Evolutionary conservation across 2,888 invertebrate species (phyloP), one percentile per base, ranked within the genome.

Genomic region (Phania funesta): DNA sequence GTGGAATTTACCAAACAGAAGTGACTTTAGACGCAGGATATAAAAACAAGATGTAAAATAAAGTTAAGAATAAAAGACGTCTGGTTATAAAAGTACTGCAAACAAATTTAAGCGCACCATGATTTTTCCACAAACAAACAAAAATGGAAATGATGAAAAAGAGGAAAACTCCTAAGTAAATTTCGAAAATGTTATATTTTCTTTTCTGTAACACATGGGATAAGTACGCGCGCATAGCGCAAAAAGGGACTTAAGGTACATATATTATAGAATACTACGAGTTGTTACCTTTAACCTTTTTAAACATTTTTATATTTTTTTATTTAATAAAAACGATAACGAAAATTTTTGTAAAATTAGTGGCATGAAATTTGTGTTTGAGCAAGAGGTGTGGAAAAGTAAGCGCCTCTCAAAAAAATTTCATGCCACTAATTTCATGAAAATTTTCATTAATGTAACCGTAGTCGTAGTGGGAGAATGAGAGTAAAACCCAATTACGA

Each of bases 1-100:
- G 44, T 18, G 29, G 18, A 68, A 68, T 38, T 68, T 29, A 35
- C 32, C 16, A 56, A 56, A 35, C 46, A 46, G 22, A 70, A 70
- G 32, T 24, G 35, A 16, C 26, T 46, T 46, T 54, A 41, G 18
- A 18, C 18, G 20, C 16, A 29, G 26, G 24, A 41, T 41, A 24
- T 9, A 60, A 64, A 35, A 46, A 4, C 5, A 11, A 18, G 20
- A 46, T 20, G 13, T 3, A 41, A 24, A 41, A 24, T n/a, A 41
- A 7, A 26, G 11, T 22, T 9, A 44, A 20, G 2, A 18, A 26
- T 41, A 26, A 67, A 26, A 54, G 26, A 54, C 26, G 41, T 67
- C 35, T 35, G 48, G 64, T 65, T 18, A 52, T 54, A 67, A 26
- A 9, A 41, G 3, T 2, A 20, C 20, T 4, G 24, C 20, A 44